Evolutionary conservation across 2,113 vertebrate genomes (phyloP).

Genomic region (Hemiprocne comata): DNA sequence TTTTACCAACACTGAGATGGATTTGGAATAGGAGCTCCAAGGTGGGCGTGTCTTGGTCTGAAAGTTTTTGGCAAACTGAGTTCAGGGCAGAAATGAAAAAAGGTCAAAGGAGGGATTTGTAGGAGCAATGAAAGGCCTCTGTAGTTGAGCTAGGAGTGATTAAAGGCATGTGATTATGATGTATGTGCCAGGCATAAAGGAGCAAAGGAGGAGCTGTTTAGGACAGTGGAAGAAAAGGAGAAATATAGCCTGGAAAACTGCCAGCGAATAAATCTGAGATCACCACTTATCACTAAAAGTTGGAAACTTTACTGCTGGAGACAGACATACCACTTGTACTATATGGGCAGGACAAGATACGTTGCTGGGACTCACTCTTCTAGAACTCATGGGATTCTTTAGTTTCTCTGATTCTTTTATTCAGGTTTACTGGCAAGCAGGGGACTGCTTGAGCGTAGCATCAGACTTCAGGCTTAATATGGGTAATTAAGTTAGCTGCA

Average conservation of each 20-base stretch:
- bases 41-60: background rate
- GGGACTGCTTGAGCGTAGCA: background rate
- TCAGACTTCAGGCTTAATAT: background rate
- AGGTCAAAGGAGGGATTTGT: background rate
- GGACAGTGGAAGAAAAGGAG: background rate
- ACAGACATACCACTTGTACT: background rate
- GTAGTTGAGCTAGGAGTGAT: background rate
- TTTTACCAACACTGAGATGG: background rate
- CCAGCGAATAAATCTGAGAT: background rate
- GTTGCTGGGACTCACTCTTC: background rate
- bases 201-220: background rate
- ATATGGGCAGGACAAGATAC: background rate
- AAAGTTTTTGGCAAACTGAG: slow-evolving; percentile 19
- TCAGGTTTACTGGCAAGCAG: background rate
- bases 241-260: background rate
- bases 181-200: background rate
- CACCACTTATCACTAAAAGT: background rate
- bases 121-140: background rate
- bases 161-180: background rate
- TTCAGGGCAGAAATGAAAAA: background rate
- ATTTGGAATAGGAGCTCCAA: background rate
- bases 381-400: background rate
- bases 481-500: background rate
- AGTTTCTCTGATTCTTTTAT: background rate
- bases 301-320: background rate